A percentile compares a stretch with the other conserved stretches of the same genome.
phyloP scores from a whole-genome alignment of 2,888 invertebrate species.

The Apoda limacodes region DNA sequence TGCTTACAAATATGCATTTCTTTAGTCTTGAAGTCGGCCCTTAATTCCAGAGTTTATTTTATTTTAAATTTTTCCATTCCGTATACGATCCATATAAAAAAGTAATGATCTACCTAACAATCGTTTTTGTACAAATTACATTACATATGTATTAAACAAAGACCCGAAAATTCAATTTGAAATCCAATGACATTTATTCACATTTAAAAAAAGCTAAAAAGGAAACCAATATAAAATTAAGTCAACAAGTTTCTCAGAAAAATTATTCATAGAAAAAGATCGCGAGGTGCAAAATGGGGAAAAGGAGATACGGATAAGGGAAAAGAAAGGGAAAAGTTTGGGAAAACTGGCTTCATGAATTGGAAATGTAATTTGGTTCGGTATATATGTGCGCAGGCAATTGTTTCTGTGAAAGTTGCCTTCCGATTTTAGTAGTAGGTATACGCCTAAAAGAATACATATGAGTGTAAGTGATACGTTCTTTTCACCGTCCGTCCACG shows the following conservation, averaged over 20 bases:
- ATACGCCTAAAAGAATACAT: too few species aligned
- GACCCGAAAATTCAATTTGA: not conserved
- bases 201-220: constrained; percentile 24
- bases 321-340: constrained; percentile 19
- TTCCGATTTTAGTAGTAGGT: constrained; percentile 41
- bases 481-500: too few species aligned
- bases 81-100: too few species aligned
- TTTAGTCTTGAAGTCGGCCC: too few species aligned
- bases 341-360: constrained; percentile 63
- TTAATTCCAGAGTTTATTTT: too few species aligned
- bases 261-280: constrained; percentile 65
- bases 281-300: constrained; percentile 28
- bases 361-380: constrained; percentile 64
- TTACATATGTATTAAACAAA: not conserved
- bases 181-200: not conserved
- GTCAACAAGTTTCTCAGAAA: constrained; percentile 59
- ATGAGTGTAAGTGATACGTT: too few species aligned
- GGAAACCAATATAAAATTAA: constrained; percentile 63
- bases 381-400: constrained; percentile 44
- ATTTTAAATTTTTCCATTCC: too few species aligned
- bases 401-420: constrained; percentile 47
- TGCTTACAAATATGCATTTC: too few species aligned
- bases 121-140: not conserved
- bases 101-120: too few species aligned
- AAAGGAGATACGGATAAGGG: constrained; percentile 8